Conservation (phyloP, 2,113 vertebrate species). For the Seriola rivoliana region DNA sequence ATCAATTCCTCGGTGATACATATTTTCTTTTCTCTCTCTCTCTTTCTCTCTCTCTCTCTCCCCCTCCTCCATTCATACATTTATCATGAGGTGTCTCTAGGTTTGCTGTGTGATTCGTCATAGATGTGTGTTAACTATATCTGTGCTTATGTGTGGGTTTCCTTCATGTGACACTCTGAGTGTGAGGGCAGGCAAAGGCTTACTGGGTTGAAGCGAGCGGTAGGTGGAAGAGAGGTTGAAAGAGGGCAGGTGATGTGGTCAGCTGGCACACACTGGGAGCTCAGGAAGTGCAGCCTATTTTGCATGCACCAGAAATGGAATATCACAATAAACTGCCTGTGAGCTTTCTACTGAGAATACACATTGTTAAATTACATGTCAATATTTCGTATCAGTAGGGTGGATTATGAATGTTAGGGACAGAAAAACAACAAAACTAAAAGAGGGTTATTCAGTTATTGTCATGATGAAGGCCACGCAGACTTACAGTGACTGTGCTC, state of each 20-base stretch:
- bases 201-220: neutral
- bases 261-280: neutral
- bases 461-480: neutral
- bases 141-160: constrained; percentile 45
- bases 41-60: constrained; percentile 1
- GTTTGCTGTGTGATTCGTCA: constrained; percentile 59
- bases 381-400: too few species aligned
- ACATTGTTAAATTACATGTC: neutral
- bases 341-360: neutral
- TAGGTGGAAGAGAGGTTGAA: constrained; percentile 23
- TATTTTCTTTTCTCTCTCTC: constrained; percentile 30
- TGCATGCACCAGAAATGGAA: neutral
- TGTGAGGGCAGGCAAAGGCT: constrained; percentile 27
- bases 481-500: neutral
- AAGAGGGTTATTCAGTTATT: neutral
- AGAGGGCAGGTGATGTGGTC: constrained; percentile 33
- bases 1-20: constrained; percentile 44
- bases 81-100: constrained; percentile 60
- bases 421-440: neutral
- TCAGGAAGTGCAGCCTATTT: constrained; percentile 18
- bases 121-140: constrained; percentile 50
- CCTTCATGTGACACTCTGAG: constrained; percentile 49
- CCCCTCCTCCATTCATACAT: constrained; percentile 68
- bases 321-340: neutral
- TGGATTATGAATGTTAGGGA: neutral